phyloP scores from a whole-genome alignment of 2,797 vertebrate species.

The Iguana delicatissima region DNA sequence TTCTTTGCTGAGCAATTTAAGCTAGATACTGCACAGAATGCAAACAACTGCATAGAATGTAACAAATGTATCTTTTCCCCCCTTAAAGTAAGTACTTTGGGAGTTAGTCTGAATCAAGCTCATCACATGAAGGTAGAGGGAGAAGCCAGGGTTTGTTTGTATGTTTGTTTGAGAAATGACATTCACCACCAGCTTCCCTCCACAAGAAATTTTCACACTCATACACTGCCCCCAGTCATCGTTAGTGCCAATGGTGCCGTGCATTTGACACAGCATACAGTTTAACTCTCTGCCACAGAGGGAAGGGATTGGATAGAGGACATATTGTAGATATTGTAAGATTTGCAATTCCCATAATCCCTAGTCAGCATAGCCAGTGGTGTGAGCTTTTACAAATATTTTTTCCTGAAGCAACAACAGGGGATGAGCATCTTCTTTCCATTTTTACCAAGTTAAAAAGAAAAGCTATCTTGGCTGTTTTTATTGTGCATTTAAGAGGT shows the following conservation, averaged over 20 bases:
- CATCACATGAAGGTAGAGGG: not conserved
- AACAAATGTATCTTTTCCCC: no score
- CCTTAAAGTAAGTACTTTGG: not conserved
- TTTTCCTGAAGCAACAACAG: not conserved
- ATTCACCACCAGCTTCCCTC: no score
- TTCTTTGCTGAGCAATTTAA: not conserved
- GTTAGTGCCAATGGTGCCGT: not conserved
- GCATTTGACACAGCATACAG: not conserved
- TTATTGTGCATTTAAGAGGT: slow-evolving; percentile 13
- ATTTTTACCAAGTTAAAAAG: slow-evolving; percentile 19
- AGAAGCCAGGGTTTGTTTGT: no score
- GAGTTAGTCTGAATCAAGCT: not conserved
- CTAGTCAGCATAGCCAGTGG: no score
- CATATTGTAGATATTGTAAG: not conserved
- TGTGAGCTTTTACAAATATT: not conserved
- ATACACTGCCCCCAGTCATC: no score
- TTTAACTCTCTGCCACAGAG: not conserved
- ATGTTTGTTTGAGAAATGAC: no score
- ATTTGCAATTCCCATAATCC: not conserved
- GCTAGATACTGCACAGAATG: not conserved
- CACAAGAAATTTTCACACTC: no score
- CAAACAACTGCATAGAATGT: not conserved
- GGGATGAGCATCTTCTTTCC: not conserved
- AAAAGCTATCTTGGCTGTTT: slow-evolving; percentile 11
- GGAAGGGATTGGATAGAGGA: not conserved